Evolutionary conservation across 1,140 invertebrate genomes (phyloP), one percentile per base, ranked within the genome.

Genomic region (Heterodera carotae): DNA sequence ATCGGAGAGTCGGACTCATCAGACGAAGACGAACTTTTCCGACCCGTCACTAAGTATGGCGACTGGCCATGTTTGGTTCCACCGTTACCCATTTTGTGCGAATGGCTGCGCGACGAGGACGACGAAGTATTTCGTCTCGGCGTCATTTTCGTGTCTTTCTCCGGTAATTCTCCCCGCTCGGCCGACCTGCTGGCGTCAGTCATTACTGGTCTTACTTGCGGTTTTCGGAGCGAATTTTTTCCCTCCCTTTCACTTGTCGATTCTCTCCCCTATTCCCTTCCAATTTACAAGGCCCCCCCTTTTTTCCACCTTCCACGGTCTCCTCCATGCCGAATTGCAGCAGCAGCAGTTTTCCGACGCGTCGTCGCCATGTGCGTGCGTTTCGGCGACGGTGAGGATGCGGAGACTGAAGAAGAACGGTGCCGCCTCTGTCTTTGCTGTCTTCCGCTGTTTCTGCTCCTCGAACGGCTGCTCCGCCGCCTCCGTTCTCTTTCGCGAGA

Each of bases 21-120:
- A 27, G 75, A 76, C 18, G 68, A 76, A 48, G 75, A 76, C 31
- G 69, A 12, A 69, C 36, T 56, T 34, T 69, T 39, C 27, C 56
- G 31, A 56, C n/a, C 22, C 69, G 29, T 29, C n/a, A 22, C 69
- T 27, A 71, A 31, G 12, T 39, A 10, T 10, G 69, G n/a, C 31
- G 68, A 34, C 33, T 12, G 43, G 15, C 10, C 69, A 12, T 31
- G 10, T 66, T 34, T 66, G n/a, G 29, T 27, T 6, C 15, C 62
- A 22, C 62, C 62, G 12, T 66, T 66, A 27, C 62, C 62, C 8
- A 29, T 22, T 66, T 66, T 66, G 27, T 34, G 22, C 12, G 48
- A 56, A 56, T 66, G 27, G 62, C 33, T 31, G n/a, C 8, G 29
- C 2, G 62, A 66, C 3, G 62, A 66, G 34, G 69, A 71, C 8